Percentiles rank a stretch among this genome's conserved stretches.
Conservation (phyloP, 2,888 invertebrate genomes). For the Synanthedon vespiformis region DNA sequence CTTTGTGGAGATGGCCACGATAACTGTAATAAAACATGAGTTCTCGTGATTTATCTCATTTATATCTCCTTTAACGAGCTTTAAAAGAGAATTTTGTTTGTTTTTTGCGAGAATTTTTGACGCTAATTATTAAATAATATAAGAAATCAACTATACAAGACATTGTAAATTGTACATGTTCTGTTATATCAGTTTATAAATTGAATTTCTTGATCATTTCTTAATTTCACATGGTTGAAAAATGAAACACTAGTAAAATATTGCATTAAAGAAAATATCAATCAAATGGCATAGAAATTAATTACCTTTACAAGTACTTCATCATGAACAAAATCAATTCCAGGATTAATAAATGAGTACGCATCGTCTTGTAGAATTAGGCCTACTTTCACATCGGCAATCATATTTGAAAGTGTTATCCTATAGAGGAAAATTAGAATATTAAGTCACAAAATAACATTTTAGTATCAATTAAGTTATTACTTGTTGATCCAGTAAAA, state of each 20-base stretch:
- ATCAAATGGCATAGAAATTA: background rate
- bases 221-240: background rate
- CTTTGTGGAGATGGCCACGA: constrained; percentile 63
- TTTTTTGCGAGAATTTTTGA: background rate
- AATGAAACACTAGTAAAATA: background rate
- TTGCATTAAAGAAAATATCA: too few relatives aligned
- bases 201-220: too few relatives aligned
- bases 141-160: too few relatives aligned
- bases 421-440: constrained; percentile 29
- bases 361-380: constrained; percentile 68
- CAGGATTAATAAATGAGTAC: constrained; percentile 67
- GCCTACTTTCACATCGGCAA: constrained; percentile 68
- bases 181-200: too few relatives aligned
- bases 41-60: background rate
- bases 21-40: constrained; percentile 26
- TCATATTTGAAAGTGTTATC: constrained; percentile 66
- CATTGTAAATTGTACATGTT: too few relatives aligned
- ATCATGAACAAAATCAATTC: constrained; percentile 62
- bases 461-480: too few relatives aligned
- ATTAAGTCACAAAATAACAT: background rate
- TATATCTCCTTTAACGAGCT: background rate
- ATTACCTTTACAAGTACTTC: constrained; percentile 68
- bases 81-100: background rate
- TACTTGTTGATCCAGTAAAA: too few relatives aligned
- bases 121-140: too few relatives aligned